Percentiles rank a stretch among this genome's conserved stretches.
phyloP scores from a whole-genome alignment of 2,113 vertebrate genomes.

The Syngnathoides biaculeatus region DNA sequence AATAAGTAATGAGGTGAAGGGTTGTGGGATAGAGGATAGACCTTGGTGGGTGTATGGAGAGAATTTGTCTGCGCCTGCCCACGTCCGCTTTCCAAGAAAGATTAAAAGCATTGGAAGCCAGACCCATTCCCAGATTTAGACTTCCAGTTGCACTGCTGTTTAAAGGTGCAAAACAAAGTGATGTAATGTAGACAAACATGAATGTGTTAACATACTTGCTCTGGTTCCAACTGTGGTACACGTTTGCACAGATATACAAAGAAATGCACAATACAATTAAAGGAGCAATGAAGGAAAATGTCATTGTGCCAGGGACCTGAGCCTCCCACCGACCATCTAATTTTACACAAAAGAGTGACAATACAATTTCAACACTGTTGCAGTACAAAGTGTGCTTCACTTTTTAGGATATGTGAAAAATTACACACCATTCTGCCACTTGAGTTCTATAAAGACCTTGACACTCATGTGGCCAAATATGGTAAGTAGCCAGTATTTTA shows the following conservation, averaged over 20 bases:
- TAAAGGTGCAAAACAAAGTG: background rate
- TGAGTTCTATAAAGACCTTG: too few relatives aligned
- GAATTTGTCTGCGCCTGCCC: background rate
- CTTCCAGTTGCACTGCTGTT: background rate
- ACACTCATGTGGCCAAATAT: too few relatives aligned
- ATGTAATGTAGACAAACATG: background rate
- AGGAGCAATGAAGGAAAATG: too few relatives aligned
- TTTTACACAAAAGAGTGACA: too few relatives aligned
- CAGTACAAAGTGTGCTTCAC: too few relatives aligned
- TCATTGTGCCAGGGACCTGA: too few relatives aligned
- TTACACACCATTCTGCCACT: too few relatives aligned
- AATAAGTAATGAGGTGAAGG: background rate
- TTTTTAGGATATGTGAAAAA: too few relatives aligned
- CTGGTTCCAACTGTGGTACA: background rate
- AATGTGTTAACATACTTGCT: background rate
- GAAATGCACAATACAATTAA: too few relatives aligned
- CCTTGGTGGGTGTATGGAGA: background rate
- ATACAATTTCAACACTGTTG: too few relatives aligned
- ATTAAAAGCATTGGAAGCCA: background rate
- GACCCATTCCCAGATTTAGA: background rate
- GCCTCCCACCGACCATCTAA: too few relatives aligned
- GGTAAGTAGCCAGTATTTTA: too few relatives aligned
- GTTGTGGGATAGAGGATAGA: conserved; percentile 1
- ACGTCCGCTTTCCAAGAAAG: conserved; percentile 25
- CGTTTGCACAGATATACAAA: background rate